phyloP scores from a whole-genome alignment of 1,140 invertebrate species.

The Dendroctonus ponderosae region DNA sequence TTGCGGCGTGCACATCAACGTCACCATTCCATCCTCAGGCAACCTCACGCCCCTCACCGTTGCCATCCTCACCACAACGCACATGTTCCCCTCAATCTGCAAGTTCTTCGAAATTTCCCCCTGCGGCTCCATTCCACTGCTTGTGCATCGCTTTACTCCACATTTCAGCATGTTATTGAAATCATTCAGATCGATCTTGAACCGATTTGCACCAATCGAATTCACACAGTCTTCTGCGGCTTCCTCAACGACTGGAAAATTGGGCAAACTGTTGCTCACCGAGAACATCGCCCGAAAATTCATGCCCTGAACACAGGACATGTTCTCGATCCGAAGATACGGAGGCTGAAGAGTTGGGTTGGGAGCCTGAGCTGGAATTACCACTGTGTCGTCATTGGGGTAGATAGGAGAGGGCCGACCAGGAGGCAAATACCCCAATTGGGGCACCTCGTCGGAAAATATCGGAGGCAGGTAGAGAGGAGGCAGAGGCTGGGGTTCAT shows the following conservation, averaged over 20 bases:
- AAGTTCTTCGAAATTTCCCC: constrained; percentile 14
- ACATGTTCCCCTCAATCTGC: constrained; percentile 48
- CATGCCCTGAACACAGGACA: constrained; percentile 42
- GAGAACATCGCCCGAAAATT: constrained; percentile 23
- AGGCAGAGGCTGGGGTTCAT: constrained; percentile 34
- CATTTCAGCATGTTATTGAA: constrained; percentile 42
- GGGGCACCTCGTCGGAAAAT: constrained; percentile 30
- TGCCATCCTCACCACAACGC: constrained; percentile 62
- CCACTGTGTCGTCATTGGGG: constrained; percentile 36
- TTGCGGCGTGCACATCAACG: constrained; percentile 62
- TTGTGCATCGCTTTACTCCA: constrained; percentile 49
- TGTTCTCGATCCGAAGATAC: constrained; percentile 40
- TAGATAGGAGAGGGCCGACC: background rate
- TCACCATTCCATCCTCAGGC: constrained; percentile 61
- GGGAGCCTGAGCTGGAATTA: constrained; percentile 27
- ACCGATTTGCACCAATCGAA: constrained; percentile 8
- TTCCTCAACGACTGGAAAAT: constrained; percentile 35
- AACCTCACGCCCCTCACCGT: constrained; percentile 59
- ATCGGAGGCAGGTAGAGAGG: constrained; percentile 23
- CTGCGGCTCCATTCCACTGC: background rate
- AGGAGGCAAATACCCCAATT: constrained; percentile 26
- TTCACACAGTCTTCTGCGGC: constrained; percentile 29
- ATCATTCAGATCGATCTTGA: constrained; percentile 38
- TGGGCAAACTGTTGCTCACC: background rate
- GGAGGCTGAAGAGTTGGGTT: constrained; percentile 22